A percentile compares a stretch with the other conserved stretches of the same genome.
Conservation (phyloP, 2,888 invertebrate genomes). For the Andrena chrysosceles region DNA sequence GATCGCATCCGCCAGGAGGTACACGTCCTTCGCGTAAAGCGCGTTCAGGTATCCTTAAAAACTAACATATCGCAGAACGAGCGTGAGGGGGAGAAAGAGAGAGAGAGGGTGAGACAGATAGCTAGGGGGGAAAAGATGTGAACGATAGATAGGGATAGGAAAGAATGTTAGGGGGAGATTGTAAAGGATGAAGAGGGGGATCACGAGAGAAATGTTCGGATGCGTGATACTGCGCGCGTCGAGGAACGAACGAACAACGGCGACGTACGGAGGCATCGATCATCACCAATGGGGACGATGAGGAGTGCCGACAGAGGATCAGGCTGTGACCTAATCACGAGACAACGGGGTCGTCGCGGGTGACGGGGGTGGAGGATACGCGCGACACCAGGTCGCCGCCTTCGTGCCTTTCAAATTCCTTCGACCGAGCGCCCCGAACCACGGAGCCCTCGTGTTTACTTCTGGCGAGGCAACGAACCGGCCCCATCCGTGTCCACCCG, state of each 20-base stretch:
- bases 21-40: slow-evolving; percentile 76
- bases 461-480: slow-evolving; percentile 47
- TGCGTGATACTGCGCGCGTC: slow-evolving; percentile 28
- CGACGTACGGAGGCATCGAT: slow-evolving; percentile 55
- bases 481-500: slow-evolving; percentile 19
- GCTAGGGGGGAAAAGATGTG: slow-evolving; percentile 38
- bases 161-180: slow-evolving; percentile 31
- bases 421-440: slow-evolving; percentile 19
- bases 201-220: slow-evolving; percentile 31
- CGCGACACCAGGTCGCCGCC: background rate
- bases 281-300: slow-evolving; percentile 53
- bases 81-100: slow-evolving; percentile 63
- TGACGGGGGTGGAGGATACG: slow-evolving; percentile 33
- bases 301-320: slow-evolving; percentile 69
- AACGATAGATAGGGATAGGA: slow-evolving; percentile 45
- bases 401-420: slow-evolving; percentile 52
- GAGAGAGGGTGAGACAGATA: slow-evolving; percentile 58
- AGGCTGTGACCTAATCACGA: slow-evolving; percentile 73
- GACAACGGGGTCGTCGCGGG: slow-evolving; percentile 38
- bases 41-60: slow-evolving; percentile 82
- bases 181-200: slow-evolving; percentile 48
- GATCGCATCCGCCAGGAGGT: slow-evolving; percentile 76
- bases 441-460: slow-evolving; percentile 33
- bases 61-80: slow-evolving; percentile 82
- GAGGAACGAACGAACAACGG: slow-evolving; percentile 48